phyloP scores from a whole-genome alignment of 2,113 vertebrate species.

The Dinomys branickii region DNA sequence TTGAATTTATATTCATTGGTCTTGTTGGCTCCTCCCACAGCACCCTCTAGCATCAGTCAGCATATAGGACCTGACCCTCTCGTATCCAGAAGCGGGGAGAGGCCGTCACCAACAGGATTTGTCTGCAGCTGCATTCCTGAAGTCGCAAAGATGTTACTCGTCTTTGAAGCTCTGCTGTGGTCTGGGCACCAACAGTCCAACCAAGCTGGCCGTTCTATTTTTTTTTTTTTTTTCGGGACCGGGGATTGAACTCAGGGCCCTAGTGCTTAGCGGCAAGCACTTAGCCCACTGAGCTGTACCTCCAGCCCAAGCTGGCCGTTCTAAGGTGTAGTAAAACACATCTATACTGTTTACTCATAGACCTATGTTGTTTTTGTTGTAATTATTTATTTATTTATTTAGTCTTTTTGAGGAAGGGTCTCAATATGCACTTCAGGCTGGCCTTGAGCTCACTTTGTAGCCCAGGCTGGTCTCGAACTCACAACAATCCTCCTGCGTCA shows the following conservation, averaged over 20 bases:
- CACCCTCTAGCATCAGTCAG: not conserved
- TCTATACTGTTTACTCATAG: not conserved
- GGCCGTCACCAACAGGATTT: too few species aligned
- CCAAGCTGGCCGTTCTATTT: too few species aligned
- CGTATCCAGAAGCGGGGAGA: not conserved
- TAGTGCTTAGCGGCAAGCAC: too few species aligned
- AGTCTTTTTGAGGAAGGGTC: too few species aligned
- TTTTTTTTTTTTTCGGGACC: too few species aligned
- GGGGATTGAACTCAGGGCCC: too few species aligned
- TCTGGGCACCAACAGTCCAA: not conserved
- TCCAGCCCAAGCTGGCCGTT: too few species aligned
- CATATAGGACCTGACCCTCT: not conserved
- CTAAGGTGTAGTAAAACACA: not conserved
- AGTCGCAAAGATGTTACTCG: not conserved
- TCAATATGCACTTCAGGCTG: too few species aligned
- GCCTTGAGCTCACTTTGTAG: too few species aligned
- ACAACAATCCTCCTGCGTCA: too few species aligned
- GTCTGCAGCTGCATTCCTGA: not conserved
- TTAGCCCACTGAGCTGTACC: too few species aligned
- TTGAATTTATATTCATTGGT: not conserved
- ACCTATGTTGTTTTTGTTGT: not conserved
- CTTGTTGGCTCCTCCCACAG: not conserved
- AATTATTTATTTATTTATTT: not conserved
- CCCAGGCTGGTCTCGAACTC: too few species aligned
- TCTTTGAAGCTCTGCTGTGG: not conserved